Evolutionary conservation across 2,113 vertebrate genomes (phyloP), one percentile per base, ranked within the genome.

Genomic region (Urocitellus parryii): DNA sequence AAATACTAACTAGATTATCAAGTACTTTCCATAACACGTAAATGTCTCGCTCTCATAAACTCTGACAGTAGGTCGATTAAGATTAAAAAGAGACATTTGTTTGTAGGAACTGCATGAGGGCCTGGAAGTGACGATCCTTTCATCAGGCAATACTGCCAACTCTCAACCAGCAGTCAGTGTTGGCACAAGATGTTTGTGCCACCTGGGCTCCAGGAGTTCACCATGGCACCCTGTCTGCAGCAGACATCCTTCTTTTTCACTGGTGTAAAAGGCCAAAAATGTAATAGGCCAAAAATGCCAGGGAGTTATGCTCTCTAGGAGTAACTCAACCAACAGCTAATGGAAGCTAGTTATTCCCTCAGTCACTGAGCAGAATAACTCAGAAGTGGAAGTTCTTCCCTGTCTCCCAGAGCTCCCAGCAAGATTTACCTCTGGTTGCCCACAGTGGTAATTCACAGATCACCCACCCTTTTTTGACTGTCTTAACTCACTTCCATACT

Each of bases 21-120:
- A 72, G 37, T n/a, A 39, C 34, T 92, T 97, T 97, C 58, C 89
- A 96, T 81, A 97, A 94, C 61, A 68, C 29, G 85, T 97, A 70
- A 92, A 89, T 56, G 72, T 1, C 7, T 3, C n/a, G 70, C 87
- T 98, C 45, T 96, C 90, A 70, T 48, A 80, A 97, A 97, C 70
- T 53, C 42, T 95, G 91, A 45, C 86, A 88, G 48, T 27, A 88
- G 82, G 84, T 39, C 0, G 0, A 88, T 96, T 97, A 96, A 97
- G 95, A 97, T 91, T 93, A 93, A 97, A 98, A 96, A 16, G 48
- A 97, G 93, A 22, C 37, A 42, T 95, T 97, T 96, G 68, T 92
- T 94, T 97, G 81, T 68, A 68, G 72, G 92, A 96, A 91, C 8
- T 53, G 53, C 84, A 37, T 48, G 68, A 96, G 24, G 72, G 51